These are phyloP conservation scores for Mastigias papua DNA, from an alignment of 30 jellyfish, hydroid and myxozoan species.

Conservation along the genomic window DNA sequence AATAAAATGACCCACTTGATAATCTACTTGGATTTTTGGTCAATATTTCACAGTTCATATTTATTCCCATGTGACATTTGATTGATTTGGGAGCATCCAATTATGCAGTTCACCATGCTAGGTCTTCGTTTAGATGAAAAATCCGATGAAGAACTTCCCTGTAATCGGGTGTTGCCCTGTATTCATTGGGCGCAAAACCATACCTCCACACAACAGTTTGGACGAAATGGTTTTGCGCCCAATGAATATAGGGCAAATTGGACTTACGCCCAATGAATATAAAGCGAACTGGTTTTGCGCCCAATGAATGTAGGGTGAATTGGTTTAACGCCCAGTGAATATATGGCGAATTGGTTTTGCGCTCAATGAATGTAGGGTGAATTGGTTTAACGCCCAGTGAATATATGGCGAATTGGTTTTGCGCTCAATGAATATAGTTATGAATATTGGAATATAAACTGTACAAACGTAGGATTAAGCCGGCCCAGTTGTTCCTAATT, in stretches of 20 bases:
- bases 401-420: conserved; percentile 35
- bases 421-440: conserved; percentile 47
- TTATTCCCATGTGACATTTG: background rate
- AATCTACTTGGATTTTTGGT: no score
- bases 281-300: no score
- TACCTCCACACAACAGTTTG: no score
- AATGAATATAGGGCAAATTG: no score
- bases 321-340: no score
- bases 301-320: no score
- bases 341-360: conserved; percentile 28
- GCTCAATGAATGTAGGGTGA: conserved; percentile 53
- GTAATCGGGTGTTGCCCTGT: conserved; percentile 18
- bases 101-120: conserved; percentile 31
- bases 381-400: no score
- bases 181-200: no score
- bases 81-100: background rate
- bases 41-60: no score
- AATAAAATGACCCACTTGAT: no score
- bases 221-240: no score
- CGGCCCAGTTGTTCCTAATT: conserved; percentile 41
- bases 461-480: conserved; percentile 61
- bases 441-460: conserved; percentile 61
- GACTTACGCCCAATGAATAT: no score
- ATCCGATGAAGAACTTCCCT: conserved; percentile 28
- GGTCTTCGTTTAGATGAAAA: conserved; percentile 22